phyloP scores from a whole-genome alignment of 1,140 invertebrate genomes.

The Philopotamus ludificatus region DNA sequence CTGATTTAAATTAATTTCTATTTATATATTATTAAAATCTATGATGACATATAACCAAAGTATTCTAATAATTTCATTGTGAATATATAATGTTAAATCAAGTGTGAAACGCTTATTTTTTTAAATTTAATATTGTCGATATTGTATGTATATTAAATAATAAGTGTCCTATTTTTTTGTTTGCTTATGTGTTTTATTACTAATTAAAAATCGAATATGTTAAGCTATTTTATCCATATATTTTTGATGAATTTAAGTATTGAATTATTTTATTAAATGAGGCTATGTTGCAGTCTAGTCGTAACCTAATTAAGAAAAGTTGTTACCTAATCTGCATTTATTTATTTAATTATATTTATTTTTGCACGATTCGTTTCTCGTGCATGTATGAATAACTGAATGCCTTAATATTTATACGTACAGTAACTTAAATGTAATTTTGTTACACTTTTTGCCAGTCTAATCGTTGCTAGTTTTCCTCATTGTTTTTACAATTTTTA shows the following conservation, averaged over 20 bases:
- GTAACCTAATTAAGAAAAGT: neutral
- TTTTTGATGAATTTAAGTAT: neutral
- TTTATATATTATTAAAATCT: too few relatives aligned
- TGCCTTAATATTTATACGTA: too few relatives aligned
- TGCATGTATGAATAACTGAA: too few relatives aligned
- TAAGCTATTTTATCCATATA: too few relatives aligned
- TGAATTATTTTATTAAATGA: constrained; percentile 1
- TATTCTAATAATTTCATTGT: constrained; percentile 15
- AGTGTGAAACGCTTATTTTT: constrained; percentile 36
- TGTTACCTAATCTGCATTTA: constrained; percentile 23
- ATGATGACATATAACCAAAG: constrained; percentile 33
- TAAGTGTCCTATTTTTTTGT: neutral
- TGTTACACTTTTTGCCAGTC: too few relatives aligned
- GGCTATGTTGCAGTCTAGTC: constrained; percentile 16
- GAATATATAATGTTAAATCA: constrained; percentile 5
- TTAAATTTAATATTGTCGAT: neutral
- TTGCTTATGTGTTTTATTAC: neutral
- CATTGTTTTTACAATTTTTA: too few relatives aligned
- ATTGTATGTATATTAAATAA: neutral
- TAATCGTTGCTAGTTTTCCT: too few relatives aligned
- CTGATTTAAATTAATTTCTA: too few relatives aligned
- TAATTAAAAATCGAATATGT: neutral
- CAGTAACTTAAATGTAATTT: too few relatives aligned
- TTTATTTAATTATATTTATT: too few relatives aligned
- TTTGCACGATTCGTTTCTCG: too few relatives aligned